Base-by-base conservation (phyloP, 2,888 invertebrate species). In the Ophonus ardosiacus region DNA sequence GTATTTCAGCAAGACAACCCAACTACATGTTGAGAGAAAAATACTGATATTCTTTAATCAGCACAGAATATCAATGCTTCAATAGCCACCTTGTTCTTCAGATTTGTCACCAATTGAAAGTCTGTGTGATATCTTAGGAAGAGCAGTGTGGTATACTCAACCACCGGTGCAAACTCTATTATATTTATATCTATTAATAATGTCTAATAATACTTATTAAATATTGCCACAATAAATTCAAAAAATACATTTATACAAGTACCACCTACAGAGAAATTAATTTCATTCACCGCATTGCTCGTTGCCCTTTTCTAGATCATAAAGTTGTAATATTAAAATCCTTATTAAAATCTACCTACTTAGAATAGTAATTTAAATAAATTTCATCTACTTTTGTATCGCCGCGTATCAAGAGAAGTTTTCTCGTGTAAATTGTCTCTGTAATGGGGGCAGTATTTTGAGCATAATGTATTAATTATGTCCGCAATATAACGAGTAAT, bases 311-410 rank as follows among this genome's bases (percentile, higher is more conserved):
- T 68, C 68, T 68, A 15, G 31, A n/a, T 38, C 68, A 15, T 68
- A 38, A 68, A 68, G n/a, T 38, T n/a, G 63, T 13, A 68, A 68
- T 31, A 68, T 15, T 68, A 68, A 68, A 68, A 68, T 68, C 68
- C 68, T 38, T 38, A 68, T 68, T 68, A 68, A 68, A 68, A 31
- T 68, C 68, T 68, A 68, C 68, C 68, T 68, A 68, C 68, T 38
- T 38, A 68, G 7, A 68, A 24, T n/a, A 31, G 31, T 68, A 68
- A 68, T 24, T 24, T 15, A 68, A 63, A 21, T 63, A 63, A 59
- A 15, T 6, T 17, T 17, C 7, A 59, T 17, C 38, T 31, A 68
- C 38, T 68, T 68, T 68, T 15, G 31, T 68, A 13, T 38, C 7
- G 15, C 38, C 38, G 24, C 10, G 24, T 15, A 15, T 15, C 4